Percentiles rank a stretch among this genome's conserved stretches.
phyloP scores from a whole-genome alignment of 1,140 invertebrate genomes.

The Danaus melanippus region DNA sequence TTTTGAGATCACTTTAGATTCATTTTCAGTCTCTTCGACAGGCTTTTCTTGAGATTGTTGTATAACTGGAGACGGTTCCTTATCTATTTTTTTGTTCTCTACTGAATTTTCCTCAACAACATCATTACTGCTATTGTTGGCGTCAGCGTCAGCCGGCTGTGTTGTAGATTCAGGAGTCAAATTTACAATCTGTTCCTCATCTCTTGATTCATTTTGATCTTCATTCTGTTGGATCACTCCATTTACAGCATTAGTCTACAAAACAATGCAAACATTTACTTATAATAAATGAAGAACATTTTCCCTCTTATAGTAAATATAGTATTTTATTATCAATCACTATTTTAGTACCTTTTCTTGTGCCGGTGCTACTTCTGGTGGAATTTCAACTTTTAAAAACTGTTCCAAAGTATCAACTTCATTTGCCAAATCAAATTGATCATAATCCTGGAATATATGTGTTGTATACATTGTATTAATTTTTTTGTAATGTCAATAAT shows the following conservation, averaged over 20 bases:
- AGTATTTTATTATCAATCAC: neutral
- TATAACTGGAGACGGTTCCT: conserved; percentile 33
- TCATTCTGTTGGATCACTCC: conserved; percentile 36
- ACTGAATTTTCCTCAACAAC: conserved; percentile 28
- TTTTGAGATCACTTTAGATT: conserved; percentile 32
- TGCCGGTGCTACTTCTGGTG: conserved; percentile 41
- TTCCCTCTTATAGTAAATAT: neutral
- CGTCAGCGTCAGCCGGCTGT: conserved; percentile 16
- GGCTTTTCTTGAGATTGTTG: conserved; percentile 41
- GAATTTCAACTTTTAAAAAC: conserved; percentile 81
- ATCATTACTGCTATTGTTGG: conserved; percentile 2
- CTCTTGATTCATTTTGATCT: conserved; percentile 10
- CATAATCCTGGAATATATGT: conserved; percentile 83
- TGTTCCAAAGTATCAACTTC: conserved; percentile 92
- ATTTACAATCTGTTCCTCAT: conserved; percentile 24
- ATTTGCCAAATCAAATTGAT: conserved; percentile 92
- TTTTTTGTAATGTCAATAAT: no score
- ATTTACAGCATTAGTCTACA: conserved; percentile 45
- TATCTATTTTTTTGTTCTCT: conserved; percentile 21
- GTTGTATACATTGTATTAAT: no score
- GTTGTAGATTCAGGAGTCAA: conserved; percentile 8
- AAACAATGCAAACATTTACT: conserved; percentile 4
- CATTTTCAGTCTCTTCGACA: conserved; percentile 31
- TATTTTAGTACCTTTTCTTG: conserved; percentile 30
- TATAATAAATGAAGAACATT: no score